phyloP scores from a whole-genome alignment of 2,888 invertebrate species.

The Lissocephala sabroskyi region DNA sequence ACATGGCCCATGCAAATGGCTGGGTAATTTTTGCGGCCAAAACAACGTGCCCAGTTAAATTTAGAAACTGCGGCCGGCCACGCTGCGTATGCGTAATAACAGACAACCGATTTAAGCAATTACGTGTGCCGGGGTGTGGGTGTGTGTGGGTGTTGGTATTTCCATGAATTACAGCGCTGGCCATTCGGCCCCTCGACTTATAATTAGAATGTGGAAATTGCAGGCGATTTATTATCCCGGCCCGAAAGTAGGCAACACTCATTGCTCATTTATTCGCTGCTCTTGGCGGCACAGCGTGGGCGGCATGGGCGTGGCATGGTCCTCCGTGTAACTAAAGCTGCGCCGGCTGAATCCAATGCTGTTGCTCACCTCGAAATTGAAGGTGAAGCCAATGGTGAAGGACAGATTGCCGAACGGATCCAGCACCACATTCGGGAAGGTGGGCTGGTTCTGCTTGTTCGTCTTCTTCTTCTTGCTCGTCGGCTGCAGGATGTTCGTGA shows the following conservation, averaged over 20 bases:
- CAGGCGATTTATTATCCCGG: background rate
- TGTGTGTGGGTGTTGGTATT: too few relatives aligned
- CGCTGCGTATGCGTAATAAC: slow-evolving; percentile 7
- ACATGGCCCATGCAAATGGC: background rate
- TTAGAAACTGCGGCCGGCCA: slow-evolving; percentile 19
- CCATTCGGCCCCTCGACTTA: too few relatives aligned
- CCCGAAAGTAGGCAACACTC: slow-evolving; percentile 19
- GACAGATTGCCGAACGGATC: slow-evolving; percentile 41
- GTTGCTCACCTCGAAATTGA: slow-evolving; percentile 38
- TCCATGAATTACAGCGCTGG: too few relatives aligned
- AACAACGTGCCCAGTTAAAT: slow-evolving; percentile 26
- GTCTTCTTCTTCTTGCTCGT: slow-evolving; percentile 29
- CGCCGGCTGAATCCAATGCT: slow-evolving; percentile 16
- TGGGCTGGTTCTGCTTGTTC: slow-evolving; percentile 12
- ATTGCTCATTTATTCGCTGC: background rate
- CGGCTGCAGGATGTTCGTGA: slow-evolving; percentile 7
- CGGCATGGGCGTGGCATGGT: too few relatives aligned
- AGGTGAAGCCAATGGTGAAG: slow-evolving; percentile 33
- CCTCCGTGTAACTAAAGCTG: too few relatives aligned
- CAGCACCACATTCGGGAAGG: slow-evolving; percentile 16
- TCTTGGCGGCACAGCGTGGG: background rate
- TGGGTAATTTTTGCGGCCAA: slow-evolving; percentile 6
- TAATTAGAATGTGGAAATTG: too few relatives aligned
- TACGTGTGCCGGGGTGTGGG: too few relatives aligned
- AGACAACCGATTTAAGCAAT: too few relatives aligned